phyloP scores from a whole-genome alignment of 2,888 invertebrate genomes.

The Hypomecis atomaria region DNA sequence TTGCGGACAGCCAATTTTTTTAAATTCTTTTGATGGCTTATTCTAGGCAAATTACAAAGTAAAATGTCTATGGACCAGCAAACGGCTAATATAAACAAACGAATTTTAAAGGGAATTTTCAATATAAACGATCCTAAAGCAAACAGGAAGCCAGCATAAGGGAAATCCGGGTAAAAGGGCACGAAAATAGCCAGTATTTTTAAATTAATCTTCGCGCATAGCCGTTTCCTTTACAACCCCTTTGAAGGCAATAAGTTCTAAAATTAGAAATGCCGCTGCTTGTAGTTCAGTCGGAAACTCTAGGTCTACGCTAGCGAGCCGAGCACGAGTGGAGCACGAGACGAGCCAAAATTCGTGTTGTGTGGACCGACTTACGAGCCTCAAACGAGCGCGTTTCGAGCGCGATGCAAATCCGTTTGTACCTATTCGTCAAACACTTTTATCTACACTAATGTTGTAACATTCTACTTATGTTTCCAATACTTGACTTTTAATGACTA shows the following conservation, averaged over 20 bases:
- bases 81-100: constrained; percentile 6
- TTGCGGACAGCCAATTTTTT: no score
- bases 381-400: no score
- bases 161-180: constrained; percentile 28
- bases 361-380: no score
- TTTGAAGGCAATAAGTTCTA: constrained; percentile 41
- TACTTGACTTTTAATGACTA: no score
- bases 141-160: constrained; percentile 22
- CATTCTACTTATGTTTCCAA: no score
- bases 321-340: no score
- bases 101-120: constrained; percentile 22
- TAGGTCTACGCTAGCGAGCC: no score
- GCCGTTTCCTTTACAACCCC: constrained; percentile 38
- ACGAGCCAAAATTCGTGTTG: no score
- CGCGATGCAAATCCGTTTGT: no score
- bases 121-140: constrained; percentile 26
- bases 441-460: no score
- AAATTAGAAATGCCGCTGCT: constrained; percentile 24
- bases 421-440: no score
- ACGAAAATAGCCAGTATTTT: constrained; percentile 36
- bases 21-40: not conserved
- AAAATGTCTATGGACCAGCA: not conserved
- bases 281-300: constrained; percentile 7
- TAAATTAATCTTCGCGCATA: constrained; percentile 36
- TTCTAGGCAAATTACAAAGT: not conserved